phyloP scores from a whole-genome alignment of 1,140 invertebrate species.

The Zaprionus capensis region DNA sequence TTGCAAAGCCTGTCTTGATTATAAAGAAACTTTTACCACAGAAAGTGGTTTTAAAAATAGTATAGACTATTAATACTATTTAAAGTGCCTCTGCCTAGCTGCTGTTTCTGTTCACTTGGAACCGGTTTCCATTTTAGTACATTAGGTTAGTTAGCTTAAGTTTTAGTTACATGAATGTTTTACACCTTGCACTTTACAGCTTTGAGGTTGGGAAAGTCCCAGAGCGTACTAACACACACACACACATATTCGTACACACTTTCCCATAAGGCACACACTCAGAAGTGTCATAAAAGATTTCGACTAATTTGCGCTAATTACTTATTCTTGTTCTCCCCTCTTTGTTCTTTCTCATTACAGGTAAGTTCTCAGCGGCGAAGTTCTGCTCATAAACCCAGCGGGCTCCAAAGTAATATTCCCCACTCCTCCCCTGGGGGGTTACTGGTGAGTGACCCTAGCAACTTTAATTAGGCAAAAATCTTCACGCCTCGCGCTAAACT shows the following conservation, averaged over 20 bases:
- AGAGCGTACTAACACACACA: slow-evolving; percentile 1
- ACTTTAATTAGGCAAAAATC: slow-evolving; percentile 74
- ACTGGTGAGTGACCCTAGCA: slow-evolving; percentile 41
- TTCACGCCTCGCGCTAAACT: slow-evolving; percentile 60
- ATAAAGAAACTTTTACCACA: slow-evolving; percentile 5
- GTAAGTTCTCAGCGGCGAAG: slow-evolving; percentile 63
- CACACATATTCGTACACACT: slow-evolving; percentile 5
- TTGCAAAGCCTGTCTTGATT: not conserved
- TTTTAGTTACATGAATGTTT: slow-evolving; percentile 9
- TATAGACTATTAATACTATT: slow-evolving; percentile 9
- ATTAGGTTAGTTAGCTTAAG: not conserved
- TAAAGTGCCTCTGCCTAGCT: not conserved
- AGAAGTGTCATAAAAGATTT: slow-evolving; percentile 41
- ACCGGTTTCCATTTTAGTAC: slow-evolving; percentile 14
- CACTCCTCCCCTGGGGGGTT: not conserved
- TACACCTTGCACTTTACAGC: not conserved
- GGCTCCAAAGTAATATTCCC: slow-evolving; percentile 43
- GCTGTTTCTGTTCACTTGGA: not conserved
- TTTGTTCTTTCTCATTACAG: slow-evolving; percentile 69
- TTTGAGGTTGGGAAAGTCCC: slow-evolving; percentile 11
- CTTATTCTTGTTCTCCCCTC: slow-evolving; percentile 56
- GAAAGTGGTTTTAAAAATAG: slow-evolving; percentile 19
- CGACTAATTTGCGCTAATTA: slow-evolving; percentile 75
- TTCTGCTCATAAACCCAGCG: slow-evolving; percentile 37
- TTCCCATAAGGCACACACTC: slow-evolving; percentile 50